Conservation (phyloP, 2,888 invertebrate species). For the Esperia sulphurella region DNA sequence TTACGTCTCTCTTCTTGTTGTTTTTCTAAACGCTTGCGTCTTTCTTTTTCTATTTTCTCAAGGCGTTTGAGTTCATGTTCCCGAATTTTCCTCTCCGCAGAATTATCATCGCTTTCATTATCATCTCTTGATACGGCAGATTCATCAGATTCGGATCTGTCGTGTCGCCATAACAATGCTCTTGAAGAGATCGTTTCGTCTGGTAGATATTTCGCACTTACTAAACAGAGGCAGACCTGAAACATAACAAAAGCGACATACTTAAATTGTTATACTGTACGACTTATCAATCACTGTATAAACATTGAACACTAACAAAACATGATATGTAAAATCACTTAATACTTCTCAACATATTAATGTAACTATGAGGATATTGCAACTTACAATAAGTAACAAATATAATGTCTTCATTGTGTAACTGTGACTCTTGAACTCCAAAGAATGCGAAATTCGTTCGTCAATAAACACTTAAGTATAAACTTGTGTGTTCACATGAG, state of each 20-base stretch:
- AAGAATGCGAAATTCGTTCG: conserved; percentile 65
- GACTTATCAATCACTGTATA: background rate
- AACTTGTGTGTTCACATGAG: conserved; percentile 51
- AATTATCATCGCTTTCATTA: conserved; percentile 26
- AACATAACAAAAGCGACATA: conserved; percentile 25
- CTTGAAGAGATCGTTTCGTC: conserved; percentile 41
- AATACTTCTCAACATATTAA: conserved; percentile 1
- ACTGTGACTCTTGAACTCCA: conserved; percentile 38
- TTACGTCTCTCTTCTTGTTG: conserved; percentile 21
- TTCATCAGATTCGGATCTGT: conserved; percentile 43
- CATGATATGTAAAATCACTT: background rate
- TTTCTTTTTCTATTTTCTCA: conserved; percentile 37
- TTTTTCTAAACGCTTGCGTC: conserved; percentile 33
- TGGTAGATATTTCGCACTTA: conserved; percentile 66
- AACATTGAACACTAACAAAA: background rate
- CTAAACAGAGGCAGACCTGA: conserved; percentile 58
- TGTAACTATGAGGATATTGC: conserved; percentile 2
- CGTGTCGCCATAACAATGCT: conserved; percentile 34
- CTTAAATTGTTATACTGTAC: background rate
- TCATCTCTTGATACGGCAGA: conserved; percentile 34
- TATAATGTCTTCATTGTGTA: conserved; percentile 61
- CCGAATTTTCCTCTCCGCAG: conserved; percentile 23
- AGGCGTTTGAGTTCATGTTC: conserved; percentile 36
- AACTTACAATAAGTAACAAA: conserved; percentile 64
- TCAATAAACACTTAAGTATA: conserved; percentile 42